Evolutionary conservation across 2,888 invertebrate species (phyloP).

Genomic region (Empis stercorea): DNA sequence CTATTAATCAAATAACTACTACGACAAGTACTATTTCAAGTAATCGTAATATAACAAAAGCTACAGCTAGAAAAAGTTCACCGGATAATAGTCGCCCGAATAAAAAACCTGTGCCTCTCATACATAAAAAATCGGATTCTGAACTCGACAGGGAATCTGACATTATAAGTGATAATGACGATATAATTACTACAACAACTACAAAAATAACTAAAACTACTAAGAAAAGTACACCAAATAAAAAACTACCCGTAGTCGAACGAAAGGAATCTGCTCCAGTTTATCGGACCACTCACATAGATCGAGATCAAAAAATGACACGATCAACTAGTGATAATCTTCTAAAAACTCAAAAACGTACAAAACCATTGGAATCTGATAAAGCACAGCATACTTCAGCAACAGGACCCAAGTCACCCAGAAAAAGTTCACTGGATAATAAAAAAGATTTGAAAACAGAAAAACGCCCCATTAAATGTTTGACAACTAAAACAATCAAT

Average conservation of each 20-base stretch:
- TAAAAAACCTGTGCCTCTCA: background rate
- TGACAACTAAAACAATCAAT: conserved; percentile 42
- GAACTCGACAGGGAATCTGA: conserved; percentile 1
- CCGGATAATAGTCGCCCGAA: background rate
- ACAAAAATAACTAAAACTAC: conserved; percentile 1
- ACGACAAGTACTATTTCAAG: background rate
- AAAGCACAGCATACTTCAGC: conserved; percentile 15
- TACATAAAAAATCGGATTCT: background rate
- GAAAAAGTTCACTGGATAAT: conserved; percentile 7
- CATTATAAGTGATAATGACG: conserved; percentile 5
- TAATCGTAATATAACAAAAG: background rate
- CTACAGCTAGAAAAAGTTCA: background rate
- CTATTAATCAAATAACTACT: background rate
- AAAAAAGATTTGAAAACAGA: conserved; percentile 16
- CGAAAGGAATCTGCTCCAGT: conserved; percentile 35
- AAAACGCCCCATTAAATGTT: conserved; percentile 33
- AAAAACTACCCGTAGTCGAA: conserved; percentile 32
- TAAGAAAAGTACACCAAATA: conserved; percentile 13
- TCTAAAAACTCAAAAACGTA: conserved; percentile 35
- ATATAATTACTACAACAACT: conserved; percentile 2
- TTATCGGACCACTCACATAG: conserved; percentile 33
- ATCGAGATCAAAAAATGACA: conserved; percentile 39
- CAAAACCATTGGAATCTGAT: conserved; percentile 19
- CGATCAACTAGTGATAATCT: conserved; percentile 45
- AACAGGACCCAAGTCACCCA: conserved; percentile 11